These are phyloP conservation scores for Drosophila cracens DNA, from an alignment of 2,888 invertebrate genomes.

Conservation along the genomic window DNA sequence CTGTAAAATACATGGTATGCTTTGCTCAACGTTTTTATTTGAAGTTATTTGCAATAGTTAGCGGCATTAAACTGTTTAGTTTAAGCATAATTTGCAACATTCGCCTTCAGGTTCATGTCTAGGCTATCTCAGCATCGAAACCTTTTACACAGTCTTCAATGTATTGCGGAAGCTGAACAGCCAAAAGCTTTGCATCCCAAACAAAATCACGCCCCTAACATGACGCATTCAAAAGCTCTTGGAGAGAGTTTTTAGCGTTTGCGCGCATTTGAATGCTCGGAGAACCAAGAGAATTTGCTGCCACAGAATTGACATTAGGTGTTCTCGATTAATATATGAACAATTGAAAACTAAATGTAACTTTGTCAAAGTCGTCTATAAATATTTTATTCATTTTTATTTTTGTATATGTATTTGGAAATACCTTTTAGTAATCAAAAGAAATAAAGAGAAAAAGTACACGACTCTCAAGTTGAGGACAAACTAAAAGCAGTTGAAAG, in stretches of 20 bases:
- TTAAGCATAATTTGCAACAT: background rate
- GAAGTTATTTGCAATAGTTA: background rate
- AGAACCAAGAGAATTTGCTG: conserved; percentile 5
- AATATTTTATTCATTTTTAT: background rate
- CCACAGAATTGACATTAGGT: background rate
- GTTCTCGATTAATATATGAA: conserved; percentile 28
- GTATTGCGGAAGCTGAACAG: conserved; percentile 28
- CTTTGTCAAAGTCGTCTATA: background rate
- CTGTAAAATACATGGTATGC: background rate
- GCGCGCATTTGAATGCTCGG: conserved; percentile 19
- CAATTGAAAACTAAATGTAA: conserved; percentile 17
- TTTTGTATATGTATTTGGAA: background rate
- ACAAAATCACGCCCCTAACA: conserved; percentile 13
- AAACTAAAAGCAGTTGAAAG: background rate
- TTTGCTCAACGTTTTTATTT: background rate
- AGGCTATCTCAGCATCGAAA: conserved; percentile 34
- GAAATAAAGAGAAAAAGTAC: background rate
- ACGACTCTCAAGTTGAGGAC: background rate
- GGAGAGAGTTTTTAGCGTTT: conserved; percentile 8
- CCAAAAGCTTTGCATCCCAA: conserved; percentile 34
- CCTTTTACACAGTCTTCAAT: conserved; percentile 6
- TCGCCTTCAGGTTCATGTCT: conserved; percentile 41
- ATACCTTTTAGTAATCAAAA: background rate
- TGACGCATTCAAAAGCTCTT: conserved; percentile 39
- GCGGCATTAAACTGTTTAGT: no score